phyloP scores from a whole-genome alignment of 2,888 invertebrate genomes.

The Rapana venosa region DNA sequence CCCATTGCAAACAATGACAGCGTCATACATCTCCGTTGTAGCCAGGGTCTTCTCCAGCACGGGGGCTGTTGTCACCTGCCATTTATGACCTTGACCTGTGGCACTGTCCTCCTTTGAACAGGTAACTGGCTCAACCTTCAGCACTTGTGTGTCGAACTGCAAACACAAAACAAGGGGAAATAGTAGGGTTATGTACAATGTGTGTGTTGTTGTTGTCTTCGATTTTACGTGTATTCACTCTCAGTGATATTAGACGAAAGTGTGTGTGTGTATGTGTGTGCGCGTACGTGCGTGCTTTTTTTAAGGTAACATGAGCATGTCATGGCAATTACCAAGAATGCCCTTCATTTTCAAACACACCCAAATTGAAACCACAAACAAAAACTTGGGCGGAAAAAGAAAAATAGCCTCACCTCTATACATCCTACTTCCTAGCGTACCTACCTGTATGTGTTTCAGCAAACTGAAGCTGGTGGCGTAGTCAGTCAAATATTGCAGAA shows the following conservation, averaged over 20 bases:
- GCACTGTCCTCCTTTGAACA: neutral
- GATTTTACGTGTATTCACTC: no score
- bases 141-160: constrained; percentile 52
- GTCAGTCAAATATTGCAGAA: constrained; percentile 85
- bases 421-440: no score
- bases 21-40: constrained; percentile 53
- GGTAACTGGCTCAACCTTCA: constrained; percentile 42
- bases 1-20: constrained; percentile 60
- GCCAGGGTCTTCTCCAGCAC: constrained; percentile 34
- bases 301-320: neutral
- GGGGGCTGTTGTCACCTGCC: constrained; percentile 52
- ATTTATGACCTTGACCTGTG: constrained; percentile 35
- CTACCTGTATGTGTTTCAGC: constrained; percentile 68
- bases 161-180: neutral
- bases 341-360: no score
- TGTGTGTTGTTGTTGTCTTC: neutral
- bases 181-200: no score
- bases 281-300: neutral
- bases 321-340: no score
- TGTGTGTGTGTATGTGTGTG: constrained; percentile 6
- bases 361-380: no score
- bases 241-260: no score
- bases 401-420: no score
- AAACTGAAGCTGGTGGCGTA: constrained; percentile 86
- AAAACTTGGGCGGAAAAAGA: no score